A percentile compares a stretch with the other conserved stretches of the same genome.
Conservation (phyloP, 2,888 invertebrate species). For the Hypercompe scribonia region DNA sequence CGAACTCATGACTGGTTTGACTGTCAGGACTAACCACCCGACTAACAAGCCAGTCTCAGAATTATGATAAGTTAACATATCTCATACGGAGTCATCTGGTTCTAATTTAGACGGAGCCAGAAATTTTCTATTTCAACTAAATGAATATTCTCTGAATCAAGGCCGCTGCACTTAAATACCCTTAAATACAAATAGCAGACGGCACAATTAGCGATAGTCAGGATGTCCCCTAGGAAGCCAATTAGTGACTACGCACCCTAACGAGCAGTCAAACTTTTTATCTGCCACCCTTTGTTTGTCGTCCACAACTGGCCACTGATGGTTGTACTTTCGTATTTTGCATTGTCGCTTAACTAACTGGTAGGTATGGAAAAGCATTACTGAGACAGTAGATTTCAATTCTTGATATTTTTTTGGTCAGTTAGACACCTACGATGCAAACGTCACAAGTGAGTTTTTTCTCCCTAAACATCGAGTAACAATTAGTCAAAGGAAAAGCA, state of each 20-base stretch:
- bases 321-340: constrained; percentile 42
- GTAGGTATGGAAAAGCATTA: constrained; percentile 4
- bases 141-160: constrained; percentile 1
- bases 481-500: no score
- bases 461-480: no score
- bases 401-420: background rate
- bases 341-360: constrained; percentile 14
- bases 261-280: constrained; percentile 83
- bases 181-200: constrained; percentile 44
- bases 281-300: constrained; percentile 68
- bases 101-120: no score
- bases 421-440: no score
- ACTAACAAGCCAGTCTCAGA: no score
- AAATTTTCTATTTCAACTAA: background rate
- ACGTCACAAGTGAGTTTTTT: no score
- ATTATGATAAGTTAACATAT: no score
- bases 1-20: no score
- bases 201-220: constrained; percentile 36
- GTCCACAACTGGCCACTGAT: constrained; percentile 46
- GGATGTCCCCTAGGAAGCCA: constrained; percentile 73
- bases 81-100: no score
- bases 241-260: constrained; percentile 69
- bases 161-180: constrained; percentile 30
- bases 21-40: no score
- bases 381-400: background rate